Base-by-base conservation (phyloP, 2,797 vertebrate genomes). In the Telmatherina bonti region DNA sequence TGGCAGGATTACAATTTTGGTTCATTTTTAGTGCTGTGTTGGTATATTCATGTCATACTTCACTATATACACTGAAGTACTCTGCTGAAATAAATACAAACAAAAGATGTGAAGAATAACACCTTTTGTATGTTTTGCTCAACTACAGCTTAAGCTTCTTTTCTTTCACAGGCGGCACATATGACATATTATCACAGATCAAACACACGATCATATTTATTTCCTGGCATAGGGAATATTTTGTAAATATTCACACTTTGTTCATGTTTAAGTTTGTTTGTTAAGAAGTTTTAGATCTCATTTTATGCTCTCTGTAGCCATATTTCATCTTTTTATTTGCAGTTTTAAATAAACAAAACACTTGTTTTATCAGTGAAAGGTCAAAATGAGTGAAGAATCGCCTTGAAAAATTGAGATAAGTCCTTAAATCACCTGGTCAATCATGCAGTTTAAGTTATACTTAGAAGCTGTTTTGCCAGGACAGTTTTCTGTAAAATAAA, bases 341-440 rank as follows among this genome's bases (percentile, higher is more conserved):
- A 53, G 5, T 53, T 27, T 15, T 53, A 15, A 27, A 52, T 16
- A 26, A 51, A 26, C 11, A 12, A 51, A 52, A 52, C 11, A 20
- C 0, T 7, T 43, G 33, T 16, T 38, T 43, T 43, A n/a, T 47
- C 1, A 45, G 16, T 47, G 9, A 47, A 47, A 11, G 18, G 5
- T 43, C 1, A 6, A 51, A 29, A 27, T 15, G 7, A 54, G 52
- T 54, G 15, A 29, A 7, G 27, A 54, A 54, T 54, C 15, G 30
- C 7, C 27, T 7, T 22, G 13, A 29, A 24, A n/a, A 35, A 16
- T 27, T 35, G 41, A 0, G 2, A 2, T 35, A 22, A 24, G 15
- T 0, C 38, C 12, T 20, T 67, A 20, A 56, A 45, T 43, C 18
- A 66, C 36, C 20, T 15, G 12, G 4, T 52, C 22, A 26, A 52